These are phyloP conservation scores for Pheucticus melanocephalus DNA, from an alignment of 2,113 vertebrate genomes.

Conservation along the genomic window DNA sequence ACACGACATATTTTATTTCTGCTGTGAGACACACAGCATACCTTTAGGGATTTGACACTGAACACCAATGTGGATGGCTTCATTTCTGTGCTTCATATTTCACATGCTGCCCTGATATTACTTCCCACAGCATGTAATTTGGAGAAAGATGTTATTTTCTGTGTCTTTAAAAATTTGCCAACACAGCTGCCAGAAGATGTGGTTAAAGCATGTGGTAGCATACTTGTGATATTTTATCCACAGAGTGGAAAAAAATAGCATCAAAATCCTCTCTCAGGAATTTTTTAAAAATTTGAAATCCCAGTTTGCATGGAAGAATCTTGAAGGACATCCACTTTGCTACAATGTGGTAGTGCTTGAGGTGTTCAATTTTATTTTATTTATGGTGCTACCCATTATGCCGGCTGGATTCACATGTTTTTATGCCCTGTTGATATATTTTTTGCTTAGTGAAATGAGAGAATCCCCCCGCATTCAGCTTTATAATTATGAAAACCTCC, in stretches of 20 bases:
- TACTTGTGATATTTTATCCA: background rate
- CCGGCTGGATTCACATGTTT: background rate
- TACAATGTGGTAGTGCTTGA: background rate
- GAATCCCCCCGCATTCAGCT: rapidly evolving
- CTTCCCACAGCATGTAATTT: background rate
- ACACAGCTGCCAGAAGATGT: background rate
- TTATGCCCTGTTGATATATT: background rate
- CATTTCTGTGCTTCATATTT: background rate
- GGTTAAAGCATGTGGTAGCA: background rate
- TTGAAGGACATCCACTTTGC: background rate
- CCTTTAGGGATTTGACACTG: background rate
- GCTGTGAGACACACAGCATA: background rate
- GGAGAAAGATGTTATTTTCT: background rate
- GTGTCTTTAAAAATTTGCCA: background rate
- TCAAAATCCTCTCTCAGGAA: background rate
- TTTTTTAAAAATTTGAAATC: background rate
- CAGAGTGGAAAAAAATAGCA: background rate
- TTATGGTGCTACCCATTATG: background rate
- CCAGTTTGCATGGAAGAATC: background rate
- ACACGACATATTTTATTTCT: background rate
- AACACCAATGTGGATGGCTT: background rate
- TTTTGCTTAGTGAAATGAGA: background rate
- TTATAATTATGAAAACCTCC: background rate
- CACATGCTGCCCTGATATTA: background rate
- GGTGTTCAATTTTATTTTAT: background rate